Conservation (phyloP, 1,140 invertebrate genomes). For the Nasonia giraulti region DNA sequence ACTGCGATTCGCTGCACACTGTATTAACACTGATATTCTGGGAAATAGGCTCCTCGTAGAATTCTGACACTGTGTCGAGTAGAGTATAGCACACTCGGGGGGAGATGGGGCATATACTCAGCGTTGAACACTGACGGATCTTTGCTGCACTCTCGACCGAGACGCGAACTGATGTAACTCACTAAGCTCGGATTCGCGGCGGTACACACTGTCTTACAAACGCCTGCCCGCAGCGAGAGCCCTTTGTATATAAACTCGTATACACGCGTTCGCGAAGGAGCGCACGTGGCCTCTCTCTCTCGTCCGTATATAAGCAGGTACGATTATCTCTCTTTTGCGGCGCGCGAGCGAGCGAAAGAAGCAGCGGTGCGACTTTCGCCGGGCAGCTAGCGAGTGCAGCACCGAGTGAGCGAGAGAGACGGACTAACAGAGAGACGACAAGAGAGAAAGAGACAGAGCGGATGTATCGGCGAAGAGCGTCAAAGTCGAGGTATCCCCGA, state of each 20-base stretch:
- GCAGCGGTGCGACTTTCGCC: too few relatives aligned
- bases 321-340: background rate
- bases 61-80: too few relatives aligned
- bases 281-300: background rate
- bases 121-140: background rate
- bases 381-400: too few relatives aligned
- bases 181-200: conserved; percentile 4
- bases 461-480: background rate
- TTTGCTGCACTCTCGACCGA: conserved; percentile 38
- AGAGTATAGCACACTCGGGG: too few relatives aligned
- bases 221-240: background rate
- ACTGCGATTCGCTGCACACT: background rate
- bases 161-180: background rate
- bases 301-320: too few relatives aligned
- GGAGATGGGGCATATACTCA: too few relatives aligned
- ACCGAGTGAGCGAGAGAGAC: too few relatives aligned
- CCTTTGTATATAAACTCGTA: background rate
- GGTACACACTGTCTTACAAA: background rate
- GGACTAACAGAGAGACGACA: too few relatives aligned
- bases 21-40: background rate
- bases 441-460: too few relatives aligned
- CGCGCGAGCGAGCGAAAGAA: background rate
- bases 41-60: too few relatives aligned
- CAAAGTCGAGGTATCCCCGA: background rate
- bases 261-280: background rate